A percentile compares a stretch with the other conserved stretches of the same genome.
Evolutionary conservation across 2,888 invertebrate species (phyloP).

Genomic region (Hetaerina titia): DNA sequence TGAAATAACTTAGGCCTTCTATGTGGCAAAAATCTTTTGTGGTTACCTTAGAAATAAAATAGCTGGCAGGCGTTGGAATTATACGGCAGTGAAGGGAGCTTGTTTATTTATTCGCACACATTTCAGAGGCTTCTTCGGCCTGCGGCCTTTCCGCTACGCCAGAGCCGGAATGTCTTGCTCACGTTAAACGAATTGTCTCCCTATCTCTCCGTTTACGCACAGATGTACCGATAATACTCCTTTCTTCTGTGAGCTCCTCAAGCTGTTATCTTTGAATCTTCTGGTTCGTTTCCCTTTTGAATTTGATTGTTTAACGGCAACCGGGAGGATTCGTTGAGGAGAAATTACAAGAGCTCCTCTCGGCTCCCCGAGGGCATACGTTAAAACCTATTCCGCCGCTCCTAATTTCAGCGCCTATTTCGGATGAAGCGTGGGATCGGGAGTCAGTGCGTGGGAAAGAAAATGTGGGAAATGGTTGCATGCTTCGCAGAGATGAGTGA

Average conservation of each 20-base stretch:
- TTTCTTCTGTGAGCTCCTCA: neutral
- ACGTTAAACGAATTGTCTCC: neutral
- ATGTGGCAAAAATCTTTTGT: too few species aligned
- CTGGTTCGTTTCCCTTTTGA: conserved; percentile 22
- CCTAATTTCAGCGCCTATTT: neutral
- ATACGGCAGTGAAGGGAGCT: too few species aligned
- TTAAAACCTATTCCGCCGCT: neutral
- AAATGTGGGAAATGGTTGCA: neutral
- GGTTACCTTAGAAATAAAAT: too few species aligned
- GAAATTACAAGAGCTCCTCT: neutral
- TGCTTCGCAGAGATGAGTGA: neutral
- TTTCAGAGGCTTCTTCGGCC: neutral
- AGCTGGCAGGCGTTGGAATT: too few species aligned
- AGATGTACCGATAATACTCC: conserved; percentile 8
- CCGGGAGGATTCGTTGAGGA: conserved; percentile 10
- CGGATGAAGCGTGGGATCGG: neutral
- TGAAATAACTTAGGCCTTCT: too few species aligned
- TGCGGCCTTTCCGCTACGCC: neutral
- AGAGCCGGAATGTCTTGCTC: neutral
- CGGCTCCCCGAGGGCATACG: neutral
- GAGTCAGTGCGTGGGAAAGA: neutral
- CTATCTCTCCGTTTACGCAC: conserved; percentile 9
- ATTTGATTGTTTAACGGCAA: conserved; percentile 27
- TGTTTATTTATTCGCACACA: neutral
- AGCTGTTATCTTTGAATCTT: conserved; percentile 60